Conservation (phyloP, 35 echinoderm and acorn worm genomes). For the Ophiothrix spiculata region DNA sequence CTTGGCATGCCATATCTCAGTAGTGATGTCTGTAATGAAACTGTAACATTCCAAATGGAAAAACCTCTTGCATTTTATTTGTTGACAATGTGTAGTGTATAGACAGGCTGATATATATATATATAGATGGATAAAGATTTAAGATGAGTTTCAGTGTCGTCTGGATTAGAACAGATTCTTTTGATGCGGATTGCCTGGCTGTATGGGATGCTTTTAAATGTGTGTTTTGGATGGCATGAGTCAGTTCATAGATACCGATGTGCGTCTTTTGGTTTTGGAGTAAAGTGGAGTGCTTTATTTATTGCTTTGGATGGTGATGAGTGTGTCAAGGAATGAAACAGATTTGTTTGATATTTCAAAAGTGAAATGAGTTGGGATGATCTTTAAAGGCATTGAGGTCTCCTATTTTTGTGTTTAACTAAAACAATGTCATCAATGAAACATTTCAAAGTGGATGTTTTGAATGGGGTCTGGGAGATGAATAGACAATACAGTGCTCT, state of each 20-base stretch:
- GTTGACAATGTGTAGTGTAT: too few relatives aligned
- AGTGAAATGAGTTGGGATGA: conserved; percentile 41
- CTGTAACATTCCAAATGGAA: too few relatives aligned
- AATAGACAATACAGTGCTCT: too few relatives aligned
- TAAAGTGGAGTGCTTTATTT: conserved; percentile 7
- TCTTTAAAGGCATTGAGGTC: conserved; percentile 23
- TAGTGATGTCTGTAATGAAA: too few relatives aligned
- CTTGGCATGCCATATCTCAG: too few relatives aligned
- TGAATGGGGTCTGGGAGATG: background rate
- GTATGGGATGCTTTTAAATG: conserved; percentile 23
- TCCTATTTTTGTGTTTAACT: background rate
- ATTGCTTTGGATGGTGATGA: background rate
- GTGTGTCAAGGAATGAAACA: conserved; percentile 10
- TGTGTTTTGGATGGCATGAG: conserved; percentile 36
- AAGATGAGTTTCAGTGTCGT: background rate
- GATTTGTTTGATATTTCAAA: background rate
- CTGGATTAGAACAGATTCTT: conserved; percentile 18
- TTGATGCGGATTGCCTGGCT: conserved; percentile 13
- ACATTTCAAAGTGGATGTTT: background rate
- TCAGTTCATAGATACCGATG: conserved; percentile 20
- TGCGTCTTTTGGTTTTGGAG: conserved; percentile 5
- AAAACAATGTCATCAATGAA: background rate
- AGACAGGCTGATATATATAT: too few relatives aligned
- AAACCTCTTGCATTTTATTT: too few relatives aligned
- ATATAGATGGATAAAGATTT: too few relatives aligned